phyloP scores from a whole-genome alignment of 1,140 invertebrate genomes.

The Coenobita brevimanus region DNA sequence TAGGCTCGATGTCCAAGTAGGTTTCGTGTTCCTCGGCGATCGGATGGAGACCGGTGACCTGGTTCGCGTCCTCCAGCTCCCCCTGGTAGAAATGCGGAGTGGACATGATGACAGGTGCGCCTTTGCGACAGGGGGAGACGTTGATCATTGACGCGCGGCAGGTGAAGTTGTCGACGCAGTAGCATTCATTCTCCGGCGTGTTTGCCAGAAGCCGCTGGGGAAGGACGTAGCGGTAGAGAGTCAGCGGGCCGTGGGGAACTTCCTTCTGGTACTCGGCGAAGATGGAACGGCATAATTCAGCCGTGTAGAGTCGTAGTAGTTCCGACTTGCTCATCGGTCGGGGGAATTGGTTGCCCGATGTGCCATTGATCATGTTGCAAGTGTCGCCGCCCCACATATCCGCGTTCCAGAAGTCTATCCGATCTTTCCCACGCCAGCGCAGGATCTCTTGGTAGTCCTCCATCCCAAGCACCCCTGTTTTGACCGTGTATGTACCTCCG shows the following conservation, averaged over 20 bases:
- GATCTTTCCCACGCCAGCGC: slow-evolving; percentile 69
- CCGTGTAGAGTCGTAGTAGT: slow-evolving; percentile 57
- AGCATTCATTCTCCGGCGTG: slow-evolving; percentile 68
- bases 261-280: slow-evolving; percentile 63
- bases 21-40: slow-evolving; percentile 81
- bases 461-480: slow-evolving; percentile 74
- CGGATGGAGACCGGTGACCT: slow-evolving; percentile 83
- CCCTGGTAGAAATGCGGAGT: slow-evolving; percentile 90
- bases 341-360: slow-evolving; percentile 70
- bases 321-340: slow-evolving; percentile 59
- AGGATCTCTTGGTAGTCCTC: slow-evolving; percentile 71
- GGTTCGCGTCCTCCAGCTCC: slow-evolving; percentile 79
- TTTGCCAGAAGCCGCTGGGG: slow-evolving; percentile 57
- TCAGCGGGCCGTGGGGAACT: slow-evolving; percentile 51
- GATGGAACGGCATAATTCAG: slow-evolving; percentile 70
- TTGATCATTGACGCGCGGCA: slow-evolving; percentile 67
- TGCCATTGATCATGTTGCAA: slow-evolving; percentile 70
- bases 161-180: slow-evolving; percentile 66
- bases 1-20: slow-evolving; percentile 81
- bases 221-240: slow-evolving; percentile 65
- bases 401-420: slow-evolving; percentile 47
- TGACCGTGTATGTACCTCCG: slow-evolving; percentile 76
- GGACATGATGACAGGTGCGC: slow-evolving; percentile 73
- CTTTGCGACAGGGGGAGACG: slow-evolving; percentile 67
- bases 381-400: slow-evolving; percentile 44